Percentiles rank a stretch among this genome's conserved stretches.
Conservation (phyloP, 2,888 invertebrate species). For the Charanyca ferruginea region DNA sequence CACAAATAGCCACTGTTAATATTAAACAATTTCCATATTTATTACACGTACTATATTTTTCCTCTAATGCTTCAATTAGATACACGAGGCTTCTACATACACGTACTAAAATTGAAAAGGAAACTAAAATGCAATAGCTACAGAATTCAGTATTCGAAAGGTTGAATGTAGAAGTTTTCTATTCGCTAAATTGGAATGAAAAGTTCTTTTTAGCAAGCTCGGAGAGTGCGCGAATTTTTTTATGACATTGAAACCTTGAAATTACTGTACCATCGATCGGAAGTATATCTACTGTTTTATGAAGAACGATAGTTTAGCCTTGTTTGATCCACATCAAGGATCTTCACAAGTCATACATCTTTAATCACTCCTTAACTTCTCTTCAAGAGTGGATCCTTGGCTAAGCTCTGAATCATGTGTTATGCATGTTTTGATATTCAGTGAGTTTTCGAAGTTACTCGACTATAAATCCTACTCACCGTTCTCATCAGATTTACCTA, state of each 20-base stretch:
- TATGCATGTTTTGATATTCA: slow-evolving; percentile 45
- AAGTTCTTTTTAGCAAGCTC: background rate
- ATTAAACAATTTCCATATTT: too few relatives aligned
- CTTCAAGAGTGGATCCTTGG: slow-evolving; percentile 10
- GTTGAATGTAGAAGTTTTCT: slow-evolving; percentile 3
- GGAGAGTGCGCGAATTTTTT: background rate
- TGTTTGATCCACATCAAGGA: slow-evolving; percentile 5
- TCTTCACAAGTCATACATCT: slow-evolving; percentile 7
- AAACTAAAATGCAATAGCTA: background rate
- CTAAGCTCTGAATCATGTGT: slow-evolving; percentile 29
- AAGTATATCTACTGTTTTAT: slow-evolving; percentile 1
- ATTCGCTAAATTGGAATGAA: background rate
- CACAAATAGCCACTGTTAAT: too few relatives aligned
- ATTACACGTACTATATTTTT: background rate
- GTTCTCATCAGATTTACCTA: slow-evolving; percentile 49
- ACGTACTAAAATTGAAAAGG: background rate
- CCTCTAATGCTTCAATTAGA: background rate
- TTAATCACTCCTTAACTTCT: slow-evolving; percentile 18
- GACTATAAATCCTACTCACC: slow-evolving; percentile 19
- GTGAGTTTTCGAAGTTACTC: slow-evolving; percentile 26
- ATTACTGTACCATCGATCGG: slow-evolving; percentile 4
- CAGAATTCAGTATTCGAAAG: background rate
- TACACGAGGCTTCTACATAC: slow-evolving; percentile 3
- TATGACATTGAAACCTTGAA: background rate
- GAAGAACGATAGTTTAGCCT: slow-evolving; percentile 16